phyloP scores from a whole-genome alignment of 37 sponge, comb jelly and placozoan species.

The Crambe crambe region DNA sequence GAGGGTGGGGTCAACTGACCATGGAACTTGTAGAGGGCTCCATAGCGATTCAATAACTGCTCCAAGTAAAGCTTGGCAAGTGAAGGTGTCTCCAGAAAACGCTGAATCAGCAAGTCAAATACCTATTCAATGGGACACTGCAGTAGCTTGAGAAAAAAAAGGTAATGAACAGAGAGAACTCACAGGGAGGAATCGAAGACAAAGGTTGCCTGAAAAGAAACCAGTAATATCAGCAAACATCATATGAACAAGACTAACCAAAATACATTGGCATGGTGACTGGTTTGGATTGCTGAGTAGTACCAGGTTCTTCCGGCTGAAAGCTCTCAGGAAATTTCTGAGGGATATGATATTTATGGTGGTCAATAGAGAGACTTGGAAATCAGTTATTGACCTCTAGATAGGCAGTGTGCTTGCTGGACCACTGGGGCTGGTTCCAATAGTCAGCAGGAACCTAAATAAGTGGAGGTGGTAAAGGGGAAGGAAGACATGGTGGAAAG shows the following conservation, averaged over 20 bases:
- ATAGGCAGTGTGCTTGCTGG: slow-evolving; percentile 46
- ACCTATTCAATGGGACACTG: slow-evolving; percentile 21
- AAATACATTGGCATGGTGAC: slow-evolving; percentile 72
- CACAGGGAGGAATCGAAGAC: slow-evolving; percentile 60
- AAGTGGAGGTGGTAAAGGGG: not conserved
- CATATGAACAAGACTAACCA: slow-evolving; percentile 32
- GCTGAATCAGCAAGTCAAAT: slow-evolving; percentile 77
- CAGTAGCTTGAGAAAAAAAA: not conserved
- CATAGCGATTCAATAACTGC: slow-evolving; percentile 47
- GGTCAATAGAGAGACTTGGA: no score
- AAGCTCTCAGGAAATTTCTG: slow-evolving; percentile 74
- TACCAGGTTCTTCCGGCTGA: slow-evolving; percentile 22
- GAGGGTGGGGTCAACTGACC: slow-evolving; percentile 16
- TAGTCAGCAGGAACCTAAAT: slow-evolving; percentile 56
- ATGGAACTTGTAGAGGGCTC: slow-evolving; percentile 81
- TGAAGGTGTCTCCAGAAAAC: slow-evolving; percentile 67
- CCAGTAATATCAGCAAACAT: not conserved
- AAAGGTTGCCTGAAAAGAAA: slow-evolving; percentile 71
- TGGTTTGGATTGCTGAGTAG: slow-evolving; percentile 21
- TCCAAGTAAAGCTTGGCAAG: slow-evolving; percentile 42
- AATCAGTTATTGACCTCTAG: slow-evolving; percentile 32
- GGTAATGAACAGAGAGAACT: not conserved
- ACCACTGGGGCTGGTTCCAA: slow-evolving; percentile 56
- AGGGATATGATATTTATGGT: no score
- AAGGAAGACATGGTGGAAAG: no score